phyloP scores from a whole-genome alignment of 2,797 vertebrate genomes.

The Jordanella pulchra region DNA sequence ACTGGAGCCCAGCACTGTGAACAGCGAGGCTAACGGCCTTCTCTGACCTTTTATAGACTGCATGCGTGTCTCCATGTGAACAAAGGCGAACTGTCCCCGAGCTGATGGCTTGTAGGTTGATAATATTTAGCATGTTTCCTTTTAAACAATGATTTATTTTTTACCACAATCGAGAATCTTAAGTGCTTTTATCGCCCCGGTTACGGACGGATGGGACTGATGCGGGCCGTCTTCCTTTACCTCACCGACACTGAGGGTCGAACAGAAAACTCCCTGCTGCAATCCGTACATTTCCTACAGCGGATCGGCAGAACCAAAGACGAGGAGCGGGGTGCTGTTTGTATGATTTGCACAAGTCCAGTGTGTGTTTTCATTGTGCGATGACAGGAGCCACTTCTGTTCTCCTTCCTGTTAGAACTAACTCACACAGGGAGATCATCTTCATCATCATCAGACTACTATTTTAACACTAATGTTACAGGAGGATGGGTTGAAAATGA shows the following conservation, averaged over 20 bases:
- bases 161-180: slow-evolving; percentile 52
- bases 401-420: slow-evolving; percentile 36
- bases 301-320: slow-evolving; percentile 65
- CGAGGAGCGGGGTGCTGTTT: slow-evolving; percentile 56
- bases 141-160: slow-evolving; percentile 41
- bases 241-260: slow-evolving; percentile 37
- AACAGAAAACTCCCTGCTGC: slow-evolving; percentile 46
- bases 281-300: slow-evolving; percentile 32
- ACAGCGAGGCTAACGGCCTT: slow-evolving; percentile 29
- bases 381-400: slow-evolving; percentile 61
- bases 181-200: slow-evolving; percentile 62
- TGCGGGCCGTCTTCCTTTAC: slow-evolving; percentile 36
- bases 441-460: slow-evolving; percentile 12
- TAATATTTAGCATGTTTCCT: slow-evolving; percentile 48
- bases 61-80: slow-evolving; percentile 35
- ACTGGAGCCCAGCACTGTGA: slow-evolving; percentile 40
- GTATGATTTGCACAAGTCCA: slow-evolving; percentile 75
- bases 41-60: slow-evolving; percentile 38
- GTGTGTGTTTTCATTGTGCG: slow-evolving; percentile 55
- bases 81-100: slow-evolving; percentile 26
- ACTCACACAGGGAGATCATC: slow-evolving; percentile 67
- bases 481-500: slow-evolving; percentile 28
- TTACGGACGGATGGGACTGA: slow-evolving; percentile 39
- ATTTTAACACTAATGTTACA: slow-evolving; percentile 65
- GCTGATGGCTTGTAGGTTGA: slow-evolving; percentile 38